Percentiles rank a stretch among this genome's conserved stretches.
Conservation (phyloP, 2,113 vertebrate species). For the Cervus canadensis region DNA sequence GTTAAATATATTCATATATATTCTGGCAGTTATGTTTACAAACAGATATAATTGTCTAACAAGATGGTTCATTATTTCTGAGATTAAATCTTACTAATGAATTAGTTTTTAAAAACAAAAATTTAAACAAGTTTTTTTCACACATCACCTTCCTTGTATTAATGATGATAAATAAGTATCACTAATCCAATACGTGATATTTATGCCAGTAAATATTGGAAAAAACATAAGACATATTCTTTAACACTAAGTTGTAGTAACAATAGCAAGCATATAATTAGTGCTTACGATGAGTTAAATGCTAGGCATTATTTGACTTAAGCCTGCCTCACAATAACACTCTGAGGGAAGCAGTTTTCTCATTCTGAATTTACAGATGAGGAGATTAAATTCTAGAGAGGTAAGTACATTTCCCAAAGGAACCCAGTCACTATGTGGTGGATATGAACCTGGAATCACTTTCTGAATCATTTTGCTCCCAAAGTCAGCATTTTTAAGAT, state of each 20-base stretch:
- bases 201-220: not conserved
- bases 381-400: not conserved
- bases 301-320: not conserved
- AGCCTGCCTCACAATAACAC: not conserved
- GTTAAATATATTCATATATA: slow-evolving; percentile 55
- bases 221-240: not conserved
- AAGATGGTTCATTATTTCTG: slow-evolving; percentile 68
- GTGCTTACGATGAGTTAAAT: not conserved
- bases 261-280: not conserved
- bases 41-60: slow-evolving; percentile 71
- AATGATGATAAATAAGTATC: not conserved
- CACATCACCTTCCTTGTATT: not conserved
- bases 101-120: slow-evolving; percentile 9
- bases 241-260: not conserved
- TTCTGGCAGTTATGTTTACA: slow-evolving; percentile 71
- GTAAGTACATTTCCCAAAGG: not conserved
- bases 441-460: not conserved
- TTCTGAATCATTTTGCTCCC: not conserved
- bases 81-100: slow-evolving; percentile 73
- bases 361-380: slow-evolving; percentile 10
- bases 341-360: not conserved
- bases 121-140: slow-evolving; percentile 22
- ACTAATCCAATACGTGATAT: not conserved
- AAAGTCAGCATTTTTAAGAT: not conserved
- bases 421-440: not conserved